Conservation (phyloP, 2,113 vertebrate genomes). For the Ictalurus furcatus region DNA sequence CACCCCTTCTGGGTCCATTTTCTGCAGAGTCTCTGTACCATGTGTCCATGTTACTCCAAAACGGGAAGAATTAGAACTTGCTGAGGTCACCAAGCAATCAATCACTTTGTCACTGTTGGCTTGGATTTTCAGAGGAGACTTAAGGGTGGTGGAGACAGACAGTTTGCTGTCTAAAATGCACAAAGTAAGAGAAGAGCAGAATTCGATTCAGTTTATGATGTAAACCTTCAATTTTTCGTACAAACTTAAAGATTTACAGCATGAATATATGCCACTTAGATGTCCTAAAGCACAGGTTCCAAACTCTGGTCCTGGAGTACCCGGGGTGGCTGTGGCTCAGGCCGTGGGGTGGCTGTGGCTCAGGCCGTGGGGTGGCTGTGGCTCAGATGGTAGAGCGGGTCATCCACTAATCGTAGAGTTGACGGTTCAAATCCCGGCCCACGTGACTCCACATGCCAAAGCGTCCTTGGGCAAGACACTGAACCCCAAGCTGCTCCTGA, state of each 20-base stretch:
- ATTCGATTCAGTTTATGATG: neutral
- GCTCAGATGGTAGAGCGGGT: too few relatives aligned
- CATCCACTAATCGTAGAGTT: too few relatives aligned
- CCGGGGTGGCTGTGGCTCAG: too few relatives aligned
- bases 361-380: too few relatives aligned
- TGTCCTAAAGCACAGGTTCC: neutral
- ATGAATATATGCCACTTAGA: neutral
- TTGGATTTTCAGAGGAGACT: neutral
- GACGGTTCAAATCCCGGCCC: too few relatives aligned
- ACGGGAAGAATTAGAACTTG: conserved; percentile 50
- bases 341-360: too few relatives aligned
- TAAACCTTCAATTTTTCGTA: neutral
- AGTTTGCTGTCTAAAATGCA: conserved; percentile 55
- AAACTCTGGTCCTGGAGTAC: neutral
- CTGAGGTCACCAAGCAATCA: conserved; percentile 52
- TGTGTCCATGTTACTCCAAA: conserved; percentile 70
- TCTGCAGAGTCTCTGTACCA: conserved; percentile 55
- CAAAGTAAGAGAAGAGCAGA: conserved; percentile 8
- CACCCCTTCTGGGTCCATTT: conserved; percentile 57
- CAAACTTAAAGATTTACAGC: neutral
- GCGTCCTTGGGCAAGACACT: too few relatives aligned
- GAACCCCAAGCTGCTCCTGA: too few relatives aligned
- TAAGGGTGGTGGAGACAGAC: conserved; percentile 33
- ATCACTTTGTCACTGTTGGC: conserved; percentile 61
- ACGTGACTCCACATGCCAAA: too few relatives aligned